A percentile compares a stretch with the other conserved stretches of the same genome.
These are phyloP conservation scores for Lutraria rhynchaena DNA, from an alignment of 1,140 invertebrate genomes.

Conservation along the genomic window DNA sequence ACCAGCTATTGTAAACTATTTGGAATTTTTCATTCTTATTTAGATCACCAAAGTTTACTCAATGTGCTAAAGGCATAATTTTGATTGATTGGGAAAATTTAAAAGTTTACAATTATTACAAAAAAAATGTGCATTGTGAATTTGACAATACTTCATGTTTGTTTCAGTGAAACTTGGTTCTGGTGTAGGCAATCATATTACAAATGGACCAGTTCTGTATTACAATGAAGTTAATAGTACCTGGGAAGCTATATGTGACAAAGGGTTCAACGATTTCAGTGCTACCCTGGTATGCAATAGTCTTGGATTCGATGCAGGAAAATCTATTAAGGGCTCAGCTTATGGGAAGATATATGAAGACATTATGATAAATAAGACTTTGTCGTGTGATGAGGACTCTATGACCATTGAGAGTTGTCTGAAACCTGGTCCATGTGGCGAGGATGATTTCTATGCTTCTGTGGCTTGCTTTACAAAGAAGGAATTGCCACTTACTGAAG, in stretches of 20 bases:
- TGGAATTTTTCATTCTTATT: too few species aligned
- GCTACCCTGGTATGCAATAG: constrained; percentile 44
- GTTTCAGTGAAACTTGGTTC: constrained; percentile 69
- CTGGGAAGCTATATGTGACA: constrained; percentile 57
- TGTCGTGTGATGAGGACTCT: constrained; percentile 40
- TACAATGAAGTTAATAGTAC: constrained; percentile 13
- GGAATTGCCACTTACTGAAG: constrained; percentile 42
- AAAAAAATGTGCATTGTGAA: too few species aligned
- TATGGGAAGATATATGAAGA: constrained; percentile 57
- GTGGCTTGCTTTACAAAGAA: constrained; percentile 39
- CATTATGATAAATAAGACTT: constrained; percentile 43
- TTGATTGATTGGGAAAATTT: too few species aligned
- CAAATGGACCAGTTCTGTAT: constrained; percentile 50
- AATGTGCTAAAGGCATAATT: too few species aligned
- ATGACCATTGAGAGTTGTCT: constrained; percentile 32
- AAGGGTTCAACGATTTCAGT: constrained; percentile 52
- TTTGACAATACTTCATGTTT: constrained; percentile 19
- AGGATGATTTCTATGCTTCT: constrained; percentile 49
- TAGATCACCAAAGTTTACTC: too few species aligned
- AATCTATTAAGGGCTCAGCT: constrained; percentile 43
- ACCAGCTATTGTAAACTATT: too few species aligned
- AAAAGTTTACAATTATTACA: too few species aligned
- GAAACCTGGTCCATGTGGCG: constrained; percentile 9
- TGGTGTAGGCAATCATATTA: constrained; percentile 56
- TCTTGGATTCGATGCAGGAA: constrained; percentile 43